phyloP scores from a whole-genome alignment of 2,888 invertebrate species.

The Cephus rjabovi region DNA sequence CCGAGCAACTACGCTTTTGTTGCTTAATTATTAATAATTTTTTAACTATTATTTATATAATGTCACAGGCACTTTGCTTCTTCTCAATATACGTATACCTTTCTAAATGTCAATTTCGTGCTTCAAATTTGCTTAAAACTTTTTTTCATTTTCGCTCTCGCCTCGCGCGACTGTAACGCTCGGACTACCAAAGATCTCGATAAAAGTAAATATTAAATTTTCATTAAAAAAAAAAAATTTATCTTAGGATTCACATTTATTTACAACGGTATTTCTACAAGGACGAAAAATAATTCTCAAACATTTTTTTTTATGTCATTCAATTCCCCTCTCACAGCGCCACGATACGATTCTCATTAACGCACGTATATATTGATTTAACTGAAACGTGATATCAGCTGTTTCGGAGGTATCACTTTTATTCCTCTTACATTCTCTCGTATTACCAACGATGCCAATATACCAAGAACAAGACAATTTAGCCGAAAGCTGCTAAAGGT shows the following conservation, averaged over 20 bases:
- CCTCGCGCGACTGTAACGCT: no score
- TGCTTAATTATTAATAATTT: no score
- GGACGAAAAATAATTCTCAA: neutral
- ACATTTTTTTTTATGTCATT: neutral
- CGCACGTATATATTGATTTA: neutral
- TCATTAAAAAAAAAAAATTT: neutral
- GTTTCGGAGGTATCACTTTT: neutral
- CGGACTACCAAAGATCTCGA: no score
- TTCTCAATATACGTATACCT: no score
- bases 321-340: neutral
- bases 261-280: neutral
- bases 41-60: no score
- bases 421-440: neutral
- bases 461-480: neutral
- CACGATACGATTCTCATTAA: neutral
- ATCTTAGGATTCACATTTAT: neutral
- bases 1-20: no score
- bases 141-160: no score
- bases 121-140: no score
- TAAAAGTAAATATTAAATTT: neutral
- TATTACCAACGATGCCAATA: neutral
- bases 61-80: no score
- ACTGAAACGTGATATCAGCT: neutral
- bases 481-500: neutral
- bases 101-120: no score